These are phyloP conservation scores for Urocolius indicus DNA, from an alignment of 2,113 vertebrate species.

Conservation along the genomic window DNA sequence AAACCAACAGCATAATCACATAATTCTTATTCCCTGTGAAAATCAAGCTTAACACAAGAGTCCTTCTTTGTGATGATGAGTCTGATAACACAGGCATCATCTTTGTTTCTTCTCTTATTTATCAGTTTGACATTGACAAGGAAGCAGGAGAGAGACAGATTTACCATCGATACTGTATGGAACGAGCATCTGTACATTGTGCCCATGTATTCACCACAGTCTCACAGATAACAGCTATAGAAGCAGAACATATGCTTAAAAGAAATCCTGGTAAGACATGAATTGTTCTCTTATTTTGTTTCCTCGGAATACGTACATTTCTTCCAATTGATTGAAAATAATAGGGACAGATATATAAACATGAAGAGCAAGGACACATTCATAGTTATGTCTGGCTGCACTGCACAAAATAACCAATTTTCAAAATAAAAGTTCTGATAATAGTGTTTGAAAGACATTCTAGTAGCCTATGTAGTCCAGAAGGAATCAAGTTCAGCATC, in stretches of 20 bases:
- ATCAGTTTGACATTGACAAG: constrained; percentile 92
- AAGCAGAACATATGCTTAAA: constrained; percentile 94
- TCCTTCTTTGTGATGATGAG: neutral
- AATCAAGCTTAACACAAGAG: neutral
- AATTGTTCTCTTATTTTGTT: neutral
- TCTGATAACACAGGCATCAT: neutral
- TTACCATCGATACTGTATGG: constrained; percentile 96
- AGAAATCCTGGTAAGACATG: constrained; percentile 85
- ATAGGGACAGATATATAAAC: neutral
- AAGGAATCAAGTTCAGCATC: neutral
- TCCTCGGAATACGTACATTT: neutral
- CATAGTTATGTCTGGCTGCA: neutral
- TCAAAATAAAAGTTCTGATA: neutral
- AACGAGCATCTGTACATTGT: constrained; percentile 91
- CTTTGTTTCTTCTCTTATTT: neutral
- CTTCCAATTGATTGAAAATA: neutral
- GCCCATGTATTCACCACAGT: constrained; percentile 96
- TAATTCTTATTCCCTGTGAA: neutral
- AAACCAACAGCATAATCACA: neutral
- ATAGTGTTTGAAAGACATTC: neutral
- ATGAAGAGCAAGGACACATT: neutral
- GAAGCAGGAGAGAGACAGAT: constrained; percentile 97
- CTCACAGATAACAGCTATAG: constrained; percentile 94
- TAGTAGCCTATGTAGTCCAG: neutral
- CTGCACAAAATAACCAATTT: neutral